Conservation (phyloP, 2,888 invertebrate genomes). For the Xylota sylvarum region DNA sequence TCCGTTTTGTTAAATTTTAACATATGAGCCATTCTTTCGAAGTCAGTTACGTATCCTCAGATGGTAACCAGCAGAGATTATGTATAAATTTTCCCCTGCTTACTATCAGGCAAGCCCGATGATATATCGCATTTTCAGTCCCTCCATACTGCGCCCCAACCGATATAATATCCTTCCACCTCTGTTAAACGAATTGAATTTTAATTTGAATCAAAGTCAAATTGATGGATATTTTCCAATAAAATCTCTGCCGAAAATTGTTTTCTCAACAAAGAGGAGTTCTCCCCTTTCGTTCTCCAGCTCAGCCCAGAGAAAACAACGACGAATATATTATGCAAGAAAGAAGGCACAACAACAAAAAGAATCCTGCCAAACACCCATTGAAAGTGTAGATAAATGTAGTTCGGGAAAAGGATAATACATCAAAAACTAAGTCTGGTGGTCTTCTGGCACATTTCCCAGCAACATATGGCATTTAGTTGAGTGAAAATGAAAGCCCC, state of each 20-base stretch:
- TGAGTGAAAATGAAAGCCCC: conserved; percentile 60
- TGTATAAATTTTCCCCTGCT: neutral
- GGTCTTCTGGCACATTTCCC: conserved; percentile 63
- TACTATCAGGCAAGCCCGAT: neutral
- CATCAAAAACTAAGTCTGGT: conserved; percentile 60
- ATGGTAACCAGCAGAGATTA: no score
- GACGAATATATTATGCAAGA: conserved; percentile 35
- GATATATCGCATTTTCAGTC: conserved; percentile 15
- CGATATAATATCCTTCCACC: conserved; percentile 22
- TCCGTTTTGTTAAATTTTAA: no score
- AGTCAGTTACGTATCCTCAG: no score
- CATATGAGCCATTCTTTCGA: no score
- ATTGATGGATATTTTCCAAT: conserved; percentile 68
- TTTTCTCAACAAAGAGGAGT: conserved; percentile 33
- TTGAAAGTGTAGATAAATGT: conserved; percentile 16
- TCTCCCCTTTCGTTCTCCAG: neutral
- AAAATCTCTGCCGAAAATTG: conserved; percentile 34
- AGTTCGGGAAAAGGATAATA: conserved; percentile 51
- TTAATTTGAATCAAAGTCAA: conserved; percentile 65
- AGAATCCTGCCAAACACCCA: neutral
- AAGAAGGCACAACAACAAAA: conserved; percentile 11
- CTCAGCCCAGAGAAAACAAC: no score
- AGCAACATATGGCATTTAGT: conserved; percentile 57
- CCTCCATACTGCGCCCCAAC: neutral
- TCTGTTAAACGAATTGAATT: conserved; percentile 53